Evolutionary conservation across 2,113 vertebrate species (phyloP), one percentile per base, ranked within the genome.

Genomic region (Pica pica): DNA sequence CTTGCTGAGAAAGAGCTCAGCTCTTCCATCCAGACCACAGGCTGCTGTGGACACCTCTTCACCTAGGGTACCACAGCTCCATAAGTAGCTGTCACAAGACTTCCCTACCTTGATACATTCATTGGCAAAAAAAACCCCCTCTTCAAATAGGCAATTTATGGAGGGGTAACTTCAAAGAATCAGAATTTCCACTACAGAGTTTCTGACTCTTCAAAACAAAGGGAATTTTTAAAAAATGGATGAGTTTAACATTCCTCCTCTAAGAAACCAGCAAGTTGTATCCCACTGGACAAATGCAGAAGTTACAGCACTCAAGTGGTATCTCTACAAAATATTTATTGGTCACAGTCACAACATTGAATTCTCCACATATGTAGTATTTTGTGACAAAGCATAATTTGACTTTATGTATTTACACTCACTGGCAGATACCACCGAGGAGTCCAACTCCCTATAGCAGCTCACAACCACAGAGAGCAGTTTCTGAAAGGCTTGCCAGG

Each of bases 301-400:
- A 75, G 49, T 91, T 95, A 94, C 55, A 94, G 79, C 73, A 94
- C 81, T 90, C 55, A 19, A 0, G 18, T 78, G 50, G 76, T 76
- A 42, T 93, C 82, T 93, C 95, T 96, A 96, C 59, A 94, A 97
- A 96, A 83, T 89, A 88, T 97, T 97, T 97, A 97, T 96, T 95
- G 70, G 50, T 94, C 91, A 93, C 94, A 95, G 67, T 91, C 91
- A 94, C 80, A 93, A 95, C 79, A 96, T 0, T 44, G 68, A 90
- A 56, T 69, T 97, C 68, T 96, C 88, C 93, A 96, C 76, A 86
- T 75, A 93, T 0, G 79, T 35, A 88, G 33, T 78, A 89, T 76
- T 95, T 79, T 69, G 61, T 76, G 49, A 96, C 93, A 95, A 89
- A 87, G 89, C 46, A 82, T 90, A 79, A 73, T 71, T 89, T 85